Conservation (phyloP, 2,888 invertebrate species). For the Beris chalybata region DNA sequence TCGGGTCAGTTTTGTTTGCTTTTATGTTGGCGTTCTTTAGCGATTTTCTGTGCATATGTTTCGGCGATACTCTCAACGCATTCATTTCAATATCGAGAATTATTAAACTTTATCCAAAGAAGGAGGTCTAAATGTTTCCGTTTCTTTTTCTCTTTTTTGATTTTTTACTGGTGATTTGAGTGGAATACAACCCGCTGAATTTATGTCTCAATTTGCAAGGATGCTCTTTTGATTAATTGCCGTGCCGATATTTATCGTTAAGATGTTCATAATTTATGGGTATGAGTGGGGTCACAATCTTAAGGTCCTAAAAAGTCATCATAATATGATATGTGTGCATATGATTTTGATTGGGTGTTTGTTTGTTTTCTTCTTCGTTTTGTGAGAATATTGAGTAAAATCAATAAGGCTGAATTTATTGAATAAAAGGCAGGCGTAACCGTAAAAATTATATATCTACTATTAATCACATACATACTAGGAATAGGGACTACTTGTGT, state of each 20-base stretch:
- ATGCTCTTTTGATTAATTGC: conserved; percentile 44
- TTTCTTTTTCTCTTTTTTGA: neutral
- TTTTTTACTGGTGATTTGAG: conserved; percentile 4
- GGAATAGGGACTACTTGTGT: neutral
- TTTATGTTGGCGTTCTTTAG: too few relatives aligned
- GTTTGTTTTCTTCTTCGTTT: neutral
- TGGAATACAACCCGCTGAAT: conserved; percentile 44
- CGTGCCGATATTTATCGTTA: conserved; percentile 42
- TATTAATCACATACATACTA: neutral
- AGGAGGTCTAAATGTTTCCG: conserved; percentile 19
- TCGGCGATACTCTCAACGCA: too few relatives aligned
- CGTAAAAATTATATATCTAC: neutral
- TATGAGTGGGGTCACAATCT: conserved; percentile 9
- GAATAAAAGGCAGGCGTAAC: neutral
- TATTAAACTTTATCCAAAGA: conserved; percentile 11
- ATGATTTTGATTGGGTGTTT: conserved; percentile 14
- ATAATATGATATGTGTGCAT: neutral
- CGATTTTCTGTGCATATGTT: too few relatives aligned
- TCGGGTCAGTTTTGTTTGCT: too few relatives aligned
- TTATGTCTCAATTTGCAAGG: conserved; percentile 54
- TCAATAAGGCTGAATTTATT: too few relatives aligned
- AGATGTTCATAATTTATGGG: conserved; percentile 33
- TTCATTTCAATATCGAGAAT: too few relatives aligned
- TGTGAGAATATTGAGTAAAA: too few relatives aligned
- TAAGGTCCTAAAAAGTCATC: conserved; percentile 4